A percentile compares a stretch with the other conserved stretches of the same genome.
These are phyloP conservation scores for Pteronura brasiliensis DNA, from an alignment of 2,113 vertebrate genomes.

Conservation along the genomic window DNA sequence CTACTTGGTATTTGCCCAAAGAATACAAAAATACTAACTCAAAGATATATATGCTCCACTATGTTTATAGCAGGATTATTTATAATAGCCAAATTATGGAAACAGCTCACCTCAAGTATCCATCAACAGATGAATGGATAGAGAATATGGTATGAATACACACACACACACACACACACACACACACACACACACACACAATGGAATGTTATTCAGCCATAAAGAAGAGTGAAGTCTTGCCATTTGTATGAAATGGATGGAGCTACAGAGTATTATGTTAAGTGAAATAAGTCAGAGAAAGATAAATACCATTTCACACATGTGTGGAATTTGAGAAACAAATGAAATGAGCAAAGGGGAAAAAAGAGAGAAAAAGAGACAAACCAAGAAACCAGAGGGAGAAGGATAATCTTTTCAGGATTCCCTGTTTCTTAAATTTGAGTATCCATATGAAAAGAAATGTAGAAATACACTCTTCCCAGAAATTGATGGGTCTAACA, in stretches of 20 bases:
- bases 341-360: not conserved
- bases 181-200: no score
- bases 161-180: no score
- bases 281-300: not conserved
- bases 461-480: not conserved
- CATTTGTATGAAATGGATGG: not conserved
- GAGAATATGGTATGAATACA: not conserved
- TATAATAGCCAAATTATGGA: not conserved
- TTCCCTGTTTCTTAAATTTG: not conserved
- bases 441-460: not conserved
- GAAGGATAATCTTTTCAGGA: not conserved
- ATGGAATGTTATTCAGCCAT: not conserved
- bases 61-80: not conserved
- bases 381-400: not conserved
- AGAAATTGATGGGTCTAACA: not conserved
- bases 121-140: not conserved
- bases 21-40: not conserved
- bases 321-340: not conserved
- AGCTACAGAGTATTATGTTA: not conserved
- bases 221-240: not conserved
- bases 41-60: not conserved
- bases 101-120: not conserved
- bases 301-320: not conserved
- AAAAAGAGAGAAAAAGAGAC: not conserved
- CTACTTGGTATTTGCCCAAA: not conserved